Base-by-base conservation (phyloP, 2,888 invertebrate species). In the Dione vanillae region DNA sequence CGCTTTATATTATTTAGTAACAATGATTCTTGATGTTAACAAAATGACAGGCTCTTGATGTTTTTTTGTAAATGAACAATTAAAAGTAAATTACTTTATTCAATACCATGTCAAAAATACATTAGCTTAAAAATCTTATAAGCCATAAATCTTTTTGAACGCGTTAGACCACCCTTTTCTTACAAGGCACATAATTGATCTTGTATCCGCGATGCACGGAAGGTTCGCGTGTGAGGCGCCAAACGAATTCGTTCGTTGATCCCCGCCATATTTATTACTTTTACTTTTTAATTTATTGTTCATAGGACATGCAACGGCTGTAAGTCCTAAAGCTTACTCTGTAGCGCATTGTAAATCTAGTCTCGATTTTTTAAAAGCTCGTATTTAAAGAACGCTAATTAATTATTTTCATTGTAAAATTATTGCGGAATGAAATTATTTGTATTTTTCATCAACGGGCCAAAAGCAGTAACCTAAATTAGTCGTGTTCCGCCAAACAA, bases 261-360 rank as follows among this genome's bases (percentile, higher is more conserved):
- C 80, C 80, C 76, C 75, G 69, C 75, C 72, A 76, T 78, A 80
- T 79, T 79, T 79, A 78, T 80, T 79, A 77, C 76, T 78, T 80
- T 79, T 79, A 78, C 77, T 79, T 79, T 78, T 79, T 77, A 77
- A 78, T 78, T 78, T 77, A 78, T 74, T 73, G 72, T 76, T 72
- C 56, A 62, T 70, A 73, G 73, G 77, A 76, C 78, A 78, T 77
- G 78, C 78, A 71, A 78, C 67, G 75, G 72, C 72, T 73, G 66
- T 71, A 65, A 76, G 71, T 75, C 74, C 72, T 68, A 47, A 74
- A 76, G 70, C 74, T 73, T 49, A 69, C 70, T 65, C 77, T 75
- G 78, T 78, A 78, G 70, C 78, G 79, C 78, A 75, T 76, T 69
- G 70, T 58, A 66, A 59, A 61, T 37, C 56, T 56, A 69, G 69